Percentiles rank a stretch among this genome's conserved stretches.
Evolutionary conservation across 1,140 invertebrate species (phyloP).

Genomic region (Hyposmocoma kahamanoa): DNA sequence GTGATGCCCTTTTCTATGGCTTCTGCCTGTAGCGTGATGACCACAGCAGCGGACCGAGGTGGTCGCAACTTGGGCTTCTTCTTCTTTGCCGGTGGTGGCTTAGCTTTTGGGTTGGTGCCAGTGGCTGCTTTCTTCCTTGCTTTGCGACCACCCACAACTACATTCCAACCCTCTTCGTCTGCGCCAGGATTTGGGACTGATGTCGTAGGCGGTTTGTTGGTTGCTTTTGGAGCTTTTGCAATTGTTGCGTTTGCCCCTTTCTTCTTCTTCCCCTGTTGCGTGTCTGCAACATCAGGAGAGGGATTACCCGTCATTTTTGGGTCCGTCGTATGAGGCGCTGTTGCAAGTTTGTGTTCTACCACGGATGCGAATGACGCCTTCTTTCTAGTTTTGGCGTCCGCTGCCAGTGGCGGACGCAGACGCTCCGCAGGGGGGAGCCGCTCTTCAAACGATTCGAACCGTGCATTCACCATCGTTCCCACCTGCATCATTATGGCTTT

Average conservation of each 20-base stretch:
- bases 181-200: constrained; percentile 3
- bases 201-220: no score
- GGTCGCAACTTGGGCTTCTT: neutral
- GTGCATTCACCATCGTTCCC: constrained; percentile 7
- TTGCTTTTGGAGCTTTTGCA: no score
- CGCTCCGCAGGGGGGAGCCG: constrained; percentile 13
- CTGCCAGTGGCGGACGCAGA: constrained; percentile 14
- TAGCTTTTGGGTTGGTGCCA: no score
- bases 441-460: constrained; percentile 13
- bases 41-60: constrained; percentile 9
- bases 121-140: constrained; percentile 2
- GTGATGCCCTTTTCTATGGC: neutral
- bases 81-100: no score
- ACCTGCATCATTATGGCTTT: no score
- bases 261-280: no score
- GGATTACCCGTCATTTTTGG: no score
- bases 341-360: no score
- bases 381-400: constrained; percentile 9
- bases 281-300: no score
- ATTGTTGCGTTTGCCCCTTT: no score
- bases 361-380: neutral
- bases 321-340: no score
- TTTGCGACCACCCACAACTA: constrained; percentile 1
- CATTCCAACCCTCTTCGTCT: constrained; percentile 2
- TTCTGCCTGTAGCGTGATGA: constrained; percentile 5